Base-by-base conservation (phyloP, 2,888 invertebrate genomes). In the Pteria penguin region DNA sequence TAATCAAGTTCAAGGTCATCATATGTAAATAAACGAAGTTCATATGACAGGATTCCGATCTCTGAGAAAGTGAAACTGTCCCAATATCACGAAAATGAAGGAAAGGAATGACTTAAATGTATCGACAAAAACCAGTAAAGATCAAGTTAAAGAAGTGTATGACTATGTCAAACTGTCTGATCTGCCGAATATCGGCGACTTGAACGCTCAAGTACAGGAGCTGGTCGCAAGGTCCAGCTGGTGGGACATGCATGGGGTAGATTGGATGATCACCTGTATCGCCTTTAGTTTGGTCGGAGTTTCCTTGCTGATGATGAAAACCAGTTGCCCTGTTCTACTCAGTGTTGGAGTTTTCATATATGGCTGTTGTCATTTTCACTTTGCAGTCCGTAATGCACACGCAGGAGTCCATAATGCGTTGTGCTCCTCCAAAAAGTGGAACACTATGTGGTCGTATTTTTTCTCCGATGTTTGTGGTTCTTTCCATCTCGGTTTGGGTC, bases 221-320 rank as follows among this genome's bases (percentile, higher is more conserved):
- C 61, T 90, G 8, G 81, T 89, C 4, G 61, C 73, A 2, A 45
- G 58, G 4, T 83, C 84, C 70, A 80, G 87, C 11, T 89, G 89
- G 89, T 90, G 85, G 86, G 90, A 91, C 22, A 61, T 78, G 14
- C 86, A 90, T 79, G 91, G 90, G 1, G 79, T 86, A 2, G 90
- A 90, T 76, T 88, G 86, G 87, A 4, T 78, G 4, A 75, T 87
- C 11, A 78, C 82, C 54, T n/a, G 76, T 4, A 26, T 65, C 0
- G 85, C 80, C 11, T 58, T 85, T 1, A 33, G 75, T 1, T 70
- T 85, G 3, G 74, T 82, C 8, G 79, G 84, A 31, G 65, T 77
- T 4, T 76, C 83, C 58, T 65, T 81, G 32, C 63, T 77, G 11
- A 60, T 87, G 4, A 75, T 89, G 71, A 61, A 81, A 24, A 77